Evolutionary conservation across 1,140 invertebrate species (phyloP).

Genomic region (Aphidius gifuensis): DNA sequence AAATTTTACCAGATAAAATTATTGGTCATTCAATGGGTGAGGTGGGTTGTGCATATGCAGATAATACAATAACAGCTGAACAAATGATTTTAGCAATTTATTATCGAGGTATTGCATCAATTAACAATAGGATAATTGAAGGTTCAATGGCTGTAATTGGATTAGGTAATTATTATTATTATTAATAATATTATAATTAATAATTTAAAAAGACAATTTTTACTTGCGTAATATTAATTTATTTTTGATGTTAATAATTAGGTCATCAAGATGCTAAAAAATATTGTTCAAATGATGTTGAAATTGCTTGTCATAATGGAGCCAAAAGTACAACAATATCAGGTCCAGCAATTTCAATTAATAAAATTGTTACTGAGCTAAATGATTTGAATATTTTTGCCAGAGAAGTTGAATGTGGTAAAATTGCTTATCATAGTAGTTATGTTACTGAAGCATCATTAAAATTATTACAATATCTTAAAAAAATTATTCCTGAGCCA

Average conservation of each 20-base stretch:
- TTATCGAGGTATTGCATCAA: slow-evolving; percentile 69
- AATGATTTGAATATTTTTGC: slow-evolving; percentile 73
- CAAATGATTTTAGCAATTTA: slow-evolving; percentile 78
- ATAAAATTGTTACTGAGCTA: slow-evolving; percentile 45
- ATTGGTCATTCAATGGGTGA: slow-evolving; percentile 82
- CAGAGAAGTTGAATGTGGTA: slow-evolving; percentile 65
- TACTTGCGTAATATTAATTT: too few species aligned
- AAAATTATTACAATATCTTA: slow-evolving; percentile 68
- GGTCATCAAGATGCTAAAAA: slow-evolving; percentile 25
- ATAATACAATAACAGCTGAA: slow-evolving; percentile 75
- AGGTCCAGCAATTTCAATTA: slow-evolving; percentile 60
- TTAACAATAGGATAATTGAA: slow-evolving; percentile 63
- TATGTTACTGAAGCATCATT: slow-evolving; percentile 59
- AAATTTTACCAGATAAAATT: slow-evolving; percentile 69
- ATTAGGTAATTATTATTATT: too few species aligned
- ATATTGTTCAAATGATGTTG: slow-evolving; percentile 51
- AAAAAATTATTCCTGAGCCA: slow-evolving; percentile 67
- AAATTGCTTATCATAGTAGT: slow-evolving; percentile 71
- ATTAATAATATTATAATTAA: too few species aligned
- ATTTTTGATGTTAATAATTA: too few species aligned
- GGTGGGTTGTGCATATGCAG: slow-evolving; percentile 79
- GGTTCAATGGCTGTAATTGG: slow-evolving; percentile 33
- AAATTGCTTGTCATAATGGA: slow-evolving; percentile 71
- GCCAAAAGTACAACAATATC: slow-evolving; percentile 69
- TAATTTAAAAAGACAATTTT: too few species aligned